Conservation (phyloP, 2,888 invertebrate species). For the Philereme transversata region DNA sequence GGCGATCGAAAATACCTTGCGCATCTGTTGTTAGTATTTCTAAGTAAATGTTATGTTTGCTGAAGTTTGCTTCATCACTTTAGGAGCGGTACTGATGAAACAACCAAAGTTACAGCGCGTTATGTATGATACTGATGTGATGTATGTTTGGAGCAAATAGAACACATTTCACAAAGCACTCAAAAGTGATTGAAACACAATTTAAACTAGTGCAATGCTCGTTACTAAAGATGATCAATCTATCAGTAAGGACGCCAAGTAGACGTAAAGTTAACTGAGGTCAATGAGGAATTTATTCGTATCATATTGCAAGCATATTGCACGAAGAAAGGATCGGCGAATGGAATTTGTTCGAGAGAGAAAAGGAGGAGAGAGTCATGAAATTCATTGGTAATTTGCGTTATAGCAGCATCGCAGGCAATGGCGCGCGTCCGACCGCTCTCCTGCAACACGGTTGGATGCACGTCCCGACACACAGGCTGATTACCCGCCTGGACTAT, state of each 20-base stretch:
- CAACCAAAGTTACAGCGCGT: conserved; percentile 22
- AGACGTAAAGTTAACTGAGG: conserved; percentile 36
- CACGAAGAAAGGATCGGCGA: conserved; percentile 29
- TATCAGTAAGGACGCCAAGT: conserved; percentile 8
- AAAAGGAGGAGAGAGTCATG: conserved; percentile 53
- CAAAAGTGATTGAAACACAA: conserved; percentile 22
- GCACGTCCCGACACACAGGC: conserved; percentile 51
- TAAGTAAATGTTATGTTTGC: conserved; percentile 26
- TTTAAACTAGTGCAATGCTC: conserved; percentile 9
- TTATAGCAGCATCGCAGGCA: conserved; percentile 49
- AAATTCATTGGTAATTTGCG: conserved; percentile 47
- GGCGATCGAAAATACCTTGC: conserved; percentile 46
- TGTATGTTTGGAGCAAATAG: conserved; percentile 9
- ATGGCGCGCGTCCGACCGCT: conserved; percentile 70
- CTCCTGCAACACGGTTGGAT: conserved; percentile 60
- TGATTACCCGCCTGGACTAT: conserved; percentile 29
- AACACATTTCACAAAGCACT: conserved; percentile 21
- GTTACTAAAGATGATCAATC: conserved; percentile 19
- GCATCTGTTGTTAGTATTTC: conserved; percentile 42
- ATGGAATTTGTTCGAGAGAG: conserved; percentile 40
- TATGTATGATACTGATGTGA: conserved; percentile 25
- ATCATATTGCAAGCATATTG: conserved; percentile 35
- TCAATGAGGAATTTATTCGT: conserved; percentile 40
- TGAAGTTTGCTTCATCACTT: conserved; percentile 47
- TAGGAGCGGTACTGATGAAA: conserved; percentile 33